Base-by-base conservation (phyloP, 2,888 invertebrate genomes). In the Latheticus oryzae region DNA sequence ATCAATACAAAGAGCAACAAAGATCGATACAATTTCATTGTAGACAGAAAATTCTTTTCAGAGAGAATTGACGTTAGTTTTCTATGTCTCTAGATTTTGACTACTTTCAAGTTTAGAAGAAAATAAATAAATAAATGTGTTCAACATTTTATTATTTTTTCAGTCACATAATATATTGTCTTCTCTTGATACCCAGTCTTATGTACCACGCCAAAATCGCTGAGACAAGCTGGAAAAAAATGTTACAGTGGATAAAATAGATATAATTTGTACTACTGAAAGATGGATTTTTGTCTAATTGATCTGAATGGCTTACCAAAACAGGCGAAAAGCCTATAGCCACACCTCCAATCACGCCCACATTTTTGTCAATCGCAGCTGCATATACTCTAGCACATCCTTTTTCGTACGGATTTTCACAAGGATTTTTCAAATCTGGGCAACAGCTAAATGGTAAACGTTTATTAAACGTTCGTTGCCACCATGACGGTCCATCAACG, bases 281-380 rank as follows among this genome's bases (percentile, higher is more conserved):
- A n/a, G n/a, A n/a, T n/a, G n/a, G n/a, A n/a, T n/a, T n/a, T n/a
- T n/a, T n/a, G n/a, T n/a, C n/a, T n/a, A n/a, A n/a, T n/a, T n/a
- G n/a, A n/a, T n/a, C n/a, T n/a, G n/a, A n/a, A 17, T 8, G 16
- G 16, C 28, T 26, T 38, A 50, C 50, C 38, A 38, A 17, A 38
- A 50, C 50, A 1, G 50, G 50, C 5, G 26, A 38, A 12, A 59
- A 59, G 8, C 59, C 59, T n/a, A 59, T 55, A 17, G 59, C 59
- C 4, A 59, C 55, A 4, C 59, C 59, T 26, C 54, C 59, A 24
- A 59, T 59, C 9, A 59, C 30, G 7, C 42, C 50, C 19, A 55
- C 43, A 23, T 54, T 59, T 7, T 28, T 43, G n/a, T 48, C 21
- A 12, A 59, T 59, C 2, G 43, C 32, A 7, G 43, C 28, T 0